Evolutionary conservation across 2,113 vertebrate genomes (phyloP).

Genomic region (Ceuthmochares aereus): DNA sequence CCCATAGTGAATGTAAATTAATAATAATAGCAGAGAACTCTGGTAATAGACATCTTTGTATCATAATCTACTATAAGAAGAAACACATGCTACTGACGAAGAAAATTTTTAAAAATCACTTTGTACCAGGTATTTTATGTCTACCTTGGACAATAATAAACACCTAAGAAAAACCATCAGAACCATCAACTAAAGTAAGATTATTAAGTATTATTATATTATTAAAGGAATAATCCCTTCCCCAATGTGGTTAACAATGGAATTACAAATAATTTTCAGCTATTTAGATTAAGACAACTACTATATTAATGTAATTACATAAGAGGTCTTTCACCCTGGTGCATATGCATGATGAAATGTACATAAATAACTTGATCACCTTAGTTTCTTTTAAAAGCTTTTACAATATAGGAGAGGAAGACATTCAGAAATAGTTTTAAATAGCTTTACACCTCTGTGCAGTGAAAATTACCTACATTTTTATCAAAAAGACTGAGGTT

Average conservation of each 20-base stretch:
- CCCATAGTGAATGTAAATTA: neutral
- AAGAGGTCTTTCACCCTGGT: neutral
- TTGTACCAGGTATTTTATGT: neutral
- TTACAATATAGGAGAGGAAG: neutral
- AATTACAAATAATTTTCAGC: conserved; percentile 14
- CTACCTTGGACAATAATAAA: neutral
- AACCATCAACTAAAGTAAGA: neutral
- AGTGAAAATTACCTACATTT: neutral
- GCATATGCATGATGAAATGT: neutral
- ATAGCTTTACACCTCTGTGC: neutral
- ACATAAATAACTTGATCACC: neutral
- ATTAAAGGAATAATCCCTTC: conserved; percentile 4
- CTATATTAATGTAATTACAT: neutral
- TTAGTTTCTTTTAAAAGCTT: neutral
- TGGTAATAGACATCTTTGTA: neutral
- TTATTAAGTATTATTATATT: neutral
- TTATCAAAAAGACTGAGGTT: neutral
- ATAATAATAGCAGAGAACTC: neutral
- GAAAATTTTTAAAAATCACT: neutral
- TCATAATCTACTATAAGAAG: neutral
- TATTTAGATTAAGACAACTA: neutral
- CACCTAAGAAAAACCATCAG: neutral
- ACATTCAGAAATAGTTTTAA: neutral
- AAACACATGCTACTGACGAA: neutral
- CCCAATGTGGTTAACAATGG: neutral